Percentiles rank a stretch among this genome's conserved stretches.
Evolutionary conservation across 2,797 vertebrate genomes (phyloP).

Genomic region (Coreius guichenoti): DNA sequence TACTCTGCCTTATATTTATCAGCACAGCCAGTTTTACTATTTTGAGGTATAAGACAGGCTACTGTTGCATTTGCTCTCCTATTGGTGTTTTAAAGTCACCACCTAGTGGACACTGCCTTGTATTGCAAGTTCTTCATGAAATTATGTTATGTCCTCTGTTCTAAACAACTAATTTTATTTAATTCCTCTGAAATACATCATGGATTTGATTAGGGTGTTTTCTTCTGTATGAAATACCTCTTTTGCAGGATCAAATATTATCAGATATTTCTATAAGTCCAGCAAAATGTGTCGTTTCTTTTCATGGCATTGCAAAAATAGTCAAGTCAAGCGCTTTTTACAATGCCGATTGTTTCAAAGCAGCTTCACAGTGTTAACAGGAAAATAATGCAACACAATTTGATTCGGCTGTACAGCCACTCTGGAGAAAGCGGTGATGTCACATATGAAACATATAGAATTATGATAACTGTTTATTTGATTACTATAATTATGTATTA

Average conservation of each 20-base stretch:
- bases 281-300: neutral
- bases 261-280: neutral
- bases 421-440: too few relatives aligned
- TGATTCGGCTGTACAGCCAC: too few relatives aligned
- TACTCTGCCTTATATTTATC: neutral
- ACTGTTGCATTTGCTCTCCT: neutral
- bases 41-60: neutral
- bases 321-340: too few relatives aligned
- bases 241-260: neutral
- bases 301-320: neutral
- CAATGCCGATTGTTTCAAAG: too few relatives aligned
- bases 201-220: neutral
- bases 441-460: too few relatives aligned
- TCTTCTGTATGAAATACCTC: neutral
- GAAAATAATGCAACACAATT: too few relatives aligned
- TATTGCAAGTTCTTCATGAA: neutral
- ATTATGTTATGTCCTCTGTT: neutral
- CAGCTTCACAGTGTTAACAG: too few relatives aligned
- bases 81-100: conserved; percentile 27
- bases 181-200: neutral
- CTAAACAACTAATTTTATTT: neutral
- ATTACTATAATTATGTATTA: too few relatives aligned
- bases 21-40: neutral
- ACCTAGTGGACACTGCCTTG: conserved; percentile 36
- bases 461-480: too few relatives aligned